Percentiles rank a stretch among this genome's conserved stretches.
Evolutionary conservation across 2,888 invertebrate genomes (phyloP).

Genomic region (Epistrophe grossulariae): DNA sequence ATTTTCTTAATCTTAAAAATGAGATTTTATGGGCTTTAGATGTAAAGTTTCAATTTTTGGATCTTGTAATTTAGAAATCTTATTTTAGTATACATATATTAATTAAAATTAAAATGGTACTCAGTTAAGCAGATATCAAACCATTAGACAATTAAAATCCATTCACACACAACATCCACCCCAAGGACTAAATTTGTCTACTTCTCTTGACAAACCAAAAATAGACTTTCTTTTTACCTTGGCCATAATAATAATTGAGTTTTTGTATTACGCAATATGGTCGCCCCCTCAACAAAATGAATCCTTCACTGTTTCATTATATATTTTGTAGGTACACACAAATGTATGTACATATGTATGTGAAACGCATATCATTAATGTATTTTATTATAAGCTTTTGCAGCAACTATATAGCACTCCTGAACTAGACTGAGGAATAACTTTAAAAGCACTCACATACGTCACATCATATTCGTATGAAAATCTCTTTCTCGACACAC

Average conservation of each 20-base stretch:
- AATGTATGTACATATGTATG: background rate
- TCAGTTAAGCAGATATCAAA: conserved; percentile 38
- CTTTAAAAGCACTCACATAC: conserved; percentile 37
- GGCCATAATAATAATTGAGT: conserved; percentile 39
- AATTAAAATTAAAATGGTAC: conserved; percentile 1
- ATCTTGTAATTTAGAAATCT: background rate
- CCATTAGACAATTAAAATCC: conserved; percentile 56
- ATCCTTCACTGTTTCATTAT: background rate
- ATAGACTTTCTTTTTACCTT: conserved; percentile 28
- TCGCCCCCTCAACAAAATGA: conserved; percentile 7
- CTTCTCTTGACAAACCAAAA: conserved; percentile 19
- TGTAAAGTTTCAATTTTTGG: no score
- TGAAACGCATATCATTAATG: conserved; percentile 29
- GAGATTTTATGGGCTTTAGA: no score
- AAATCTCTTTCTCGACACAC: background rate
- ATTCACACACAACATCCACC: background rate
- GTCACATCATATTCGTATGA: conserved; percentile 20
- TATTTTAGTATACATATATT: background rate
- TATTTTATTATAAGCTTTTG: conserved; percentile 15
- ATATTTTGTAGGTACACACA: background rate
- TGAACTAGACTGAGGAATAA: conserved; percentile 2
- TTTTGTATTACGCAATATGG: conserved; percentile 43
- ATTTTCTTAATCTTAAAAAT: no score
- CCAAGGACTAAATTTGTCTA: conserved; percentile 22
- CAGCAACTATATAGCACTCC: background rate